These are phyloP conservation scores for Eciton burchellii DNA, from an alignment of 1,140 invertebrate genomes.

Conservation along the genomic window DNA sequence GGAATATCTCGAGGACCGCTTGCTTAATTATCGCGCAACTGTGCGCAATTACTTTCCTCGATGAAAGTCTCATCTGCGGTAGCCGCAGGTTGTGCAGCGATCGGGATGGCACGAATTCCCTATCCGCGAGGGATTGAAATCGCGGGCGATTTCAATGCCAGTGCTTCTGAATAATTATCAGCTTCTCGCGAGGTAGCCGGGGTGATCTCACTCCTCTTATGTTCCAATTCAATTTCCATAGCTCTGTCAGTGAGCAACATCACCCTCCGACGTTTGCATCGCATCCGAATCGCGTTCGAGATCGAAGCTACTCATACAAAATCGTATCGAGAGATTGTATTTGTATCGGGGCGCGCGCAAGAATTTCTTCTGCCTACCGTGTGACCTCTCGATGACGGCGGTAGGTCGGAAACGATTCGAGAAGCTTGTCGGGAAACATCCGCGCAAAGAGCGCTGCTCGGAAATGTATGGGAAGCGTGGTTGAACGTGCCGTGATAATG, in stretches of 20 bases:
- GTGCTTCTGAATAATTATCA: constrained; percentile 10
- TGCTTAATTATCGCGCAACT: constrained; percentile 1
- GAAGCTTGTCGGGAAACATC: neutral
- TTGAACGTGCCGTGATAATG: constrained; percentile 81
- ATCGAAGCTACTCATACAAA: neutral
- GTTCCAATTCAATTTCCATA: neutral
- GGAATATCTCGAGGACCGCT: neutral
- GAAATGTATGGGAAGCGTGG: constrained; percentile 51
- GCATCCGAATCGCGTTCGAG: neutral
- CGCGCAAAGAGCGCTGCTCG: neutral
- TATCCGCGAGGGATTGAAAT: constrained; percentile 39
- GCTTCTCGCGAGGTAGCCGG: neutral
- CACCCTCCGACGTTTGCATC: no score
- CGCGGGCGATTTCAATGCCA: constrained; percentile 62
- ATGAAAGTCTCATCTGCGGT: neutral
- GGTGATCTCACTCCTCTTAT: neutral
- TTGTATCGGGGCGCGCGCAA: neutral
- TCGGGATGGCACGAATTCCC: neutral
- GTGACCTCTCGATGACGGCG: neutral
- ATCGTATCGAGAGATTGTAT: neutral
- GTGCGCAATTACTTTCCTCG: neutral
- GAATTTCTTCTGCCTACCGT: neutral
- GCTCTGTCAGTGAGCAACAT: neutral
- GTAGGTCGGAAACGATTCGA: neutral
- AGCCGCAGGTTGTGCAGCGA: neutral